These are phyloP conservation scores for Prunella himalayana DNA, from an alignment of 2,113 vertebrate species.

Conservation along the genomic window DNA sequence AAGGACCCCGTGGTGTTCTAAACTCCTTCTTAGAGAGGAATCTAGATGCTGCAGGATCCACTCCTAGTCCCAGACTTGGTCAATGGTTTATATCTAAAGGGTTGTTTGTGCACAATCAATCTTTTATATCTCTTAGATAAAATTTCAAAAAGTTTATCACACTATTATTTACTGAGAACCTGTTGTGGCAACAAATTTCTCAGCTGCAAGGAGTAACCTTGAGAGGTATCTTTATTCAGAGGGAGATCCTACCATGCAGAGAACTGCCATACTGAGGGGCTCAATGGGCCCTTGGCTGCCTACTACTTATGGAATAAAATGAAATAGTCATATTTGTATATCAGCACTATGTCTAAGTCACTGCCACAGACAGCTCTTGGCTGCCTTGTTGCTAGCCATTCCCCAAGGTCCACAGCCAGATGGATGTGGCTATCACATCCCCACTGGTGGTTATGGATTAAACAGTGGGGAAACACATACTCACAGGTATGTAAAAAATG, in stretches of 20 bases:
- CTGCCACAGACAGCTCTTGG: neutral
- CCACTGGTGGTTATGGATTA: neutral
- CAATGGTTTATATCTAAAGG: neutral
- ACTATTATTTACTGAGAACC: neutral
- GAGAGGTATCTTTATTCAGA: neutral
- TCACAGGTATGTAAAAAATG: neutral
- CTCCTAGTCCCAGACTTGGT: neutral
- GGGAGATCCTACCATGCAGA: neutral
- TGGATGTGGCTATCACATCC: no score
- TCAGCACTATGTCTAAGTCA: neutral
- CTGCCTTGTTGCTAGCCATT: fast-evolving
- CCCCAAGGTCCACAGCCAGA: neutral
- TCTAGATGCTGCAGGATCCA: neutral
- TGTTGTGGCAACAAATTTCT: fast-evolving
- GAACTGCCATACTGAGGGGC: neutral
- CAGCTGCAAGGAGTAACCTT: neutral
- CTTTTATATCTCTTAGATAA: neutral
- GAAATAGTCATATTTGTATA: neutral
- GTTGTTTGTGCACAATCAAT: neutral
- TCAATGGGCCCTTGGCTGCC: neutral
- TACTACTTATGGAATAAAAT: neutral
- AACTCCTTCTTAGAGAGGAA: neutral
- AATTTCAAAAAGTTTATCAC: neutral
- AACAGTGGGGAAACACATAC: fast-evolving
- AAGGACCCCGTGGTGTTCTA: neutral